Conservation (phyloP, 2,888 invertebrate species). For the Heliconius sara region DNA sequence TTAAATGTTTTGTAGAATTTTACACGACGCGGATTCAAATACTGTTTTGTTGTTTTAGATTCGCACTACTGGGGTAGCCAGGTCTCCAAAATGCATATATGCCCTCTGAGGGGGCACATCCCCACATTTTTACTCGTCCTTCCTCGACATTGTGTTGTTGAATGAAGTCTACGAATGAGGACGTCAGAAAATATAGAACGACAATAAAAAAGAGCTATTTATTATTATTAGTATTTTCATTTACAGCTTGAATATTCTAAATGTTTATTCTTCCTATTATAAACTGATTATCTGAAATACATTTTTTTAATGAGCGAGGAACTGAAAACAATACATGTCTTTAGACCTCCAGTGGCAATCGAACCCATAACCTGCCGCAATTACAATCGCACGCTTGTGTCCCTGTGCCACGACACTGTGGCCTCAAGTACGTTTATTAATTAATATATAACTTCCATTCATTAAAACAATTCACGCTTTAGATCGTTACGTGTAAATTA, state of each 20-base stretch:
- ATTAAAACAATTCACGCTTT: constrained; percentile 2
- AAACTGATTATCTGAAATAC: not conserved
- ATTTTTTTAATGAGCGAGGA: not conserved
- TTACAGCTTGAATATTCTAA: no score
- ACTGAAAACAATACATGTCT: not conserved
- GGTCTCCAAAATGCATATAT: no score
- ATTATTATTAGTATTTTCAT: no score
- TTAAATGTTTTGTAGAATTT: not conserved
- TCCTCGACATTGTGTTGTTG: no score
- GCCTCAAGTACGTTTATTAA: not conserved
- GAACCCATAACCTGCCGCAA: not conserved
- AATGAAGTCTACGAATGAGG: no score
- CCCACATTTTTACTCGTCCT: no score
- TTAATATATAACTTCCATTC: not conserved
- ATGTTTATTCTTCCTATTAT: no score
- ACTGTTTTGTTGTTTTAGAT: not conserved
- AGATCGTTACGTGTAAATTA: constrained; percentile 30
- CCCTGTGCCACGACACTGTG: not conserved
- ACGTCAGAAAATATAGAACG: no score
- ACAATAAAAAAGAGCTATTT: no score
- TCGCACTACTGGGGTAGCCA: not conserved
- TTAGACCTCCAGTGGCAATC: not conserved
- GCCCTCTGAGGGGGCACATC: no score
- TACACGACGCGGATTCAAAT: not conserved
- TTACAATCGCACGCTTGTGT: not conserved